phyloP scores from a whole-genome alignment of 2,113 vertebrate species.

The Blennius ocellaris region DNA sequence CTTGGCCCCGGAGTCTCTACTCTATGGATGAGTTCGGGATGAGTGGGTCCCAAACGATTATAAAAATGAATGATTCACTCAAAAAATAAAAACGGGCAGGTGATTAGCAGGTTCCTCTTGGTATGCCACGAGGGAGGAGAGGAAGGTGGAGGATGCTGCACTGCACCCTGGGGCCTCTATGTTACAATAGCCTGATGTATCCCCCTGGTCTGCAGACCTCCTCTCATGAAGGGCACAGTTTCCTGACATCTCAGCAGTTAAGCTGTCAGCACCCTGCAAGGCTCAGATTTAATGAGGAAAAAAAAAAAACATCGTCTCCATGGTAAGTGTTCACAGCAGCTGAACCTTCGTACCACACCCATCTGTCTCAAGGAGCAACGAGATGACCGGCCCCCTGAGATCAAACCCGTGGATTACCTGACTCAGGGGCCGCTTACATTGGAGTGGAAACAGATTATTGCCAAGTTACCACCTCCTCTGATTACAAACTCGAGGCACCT shows the following conservation, averaged over 20 bases:
- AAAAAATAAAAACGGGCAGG: constrained; percentile 27
- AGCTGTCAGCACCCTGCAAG: constrained; percentile 78
- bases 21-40: constrained; percentile 58
- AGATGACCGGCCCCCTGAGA: constrained; percentile 55
- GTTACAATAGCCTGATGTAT: constrained; percentile 51
- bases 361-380: constrained; percentile 56
- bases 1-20: constrained; percentile 26
- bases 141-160: constrained; percentile 24
- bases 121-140: constrained; percentile 14
- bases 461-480: constrained; percentile 73
- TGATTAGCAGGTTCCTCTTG: constrained; percentile 31
- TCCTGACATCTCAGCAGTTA: constrained; percentile 80
- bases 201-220: constrained; percentile 58
- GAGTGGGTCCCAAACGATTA: constrained; percentile 66
- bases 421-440: constrained; percentile 56
- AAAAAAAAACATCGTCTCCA: constrained; percentile 47
- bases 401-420: constrained; percentile 76
- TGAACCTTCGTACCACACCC: constrained; percentile 68
- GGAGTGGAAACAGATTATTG: constrained; percentile 77
- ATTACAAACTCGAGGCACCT: constrained; percentile 70
- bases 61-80: constrained; percentile 77
- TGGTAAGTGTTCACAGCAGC: constrained; percentile 73
- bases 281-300: constrained; percentile 71
- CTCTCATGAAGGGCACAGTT: constrained; percentile 70
- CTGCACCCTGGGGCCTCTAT: constrained; percentile 38